Base-by-base conservation (phyloP, 2,113 vertebrate genomes). In the Sapayoa aenigma region DNA sequence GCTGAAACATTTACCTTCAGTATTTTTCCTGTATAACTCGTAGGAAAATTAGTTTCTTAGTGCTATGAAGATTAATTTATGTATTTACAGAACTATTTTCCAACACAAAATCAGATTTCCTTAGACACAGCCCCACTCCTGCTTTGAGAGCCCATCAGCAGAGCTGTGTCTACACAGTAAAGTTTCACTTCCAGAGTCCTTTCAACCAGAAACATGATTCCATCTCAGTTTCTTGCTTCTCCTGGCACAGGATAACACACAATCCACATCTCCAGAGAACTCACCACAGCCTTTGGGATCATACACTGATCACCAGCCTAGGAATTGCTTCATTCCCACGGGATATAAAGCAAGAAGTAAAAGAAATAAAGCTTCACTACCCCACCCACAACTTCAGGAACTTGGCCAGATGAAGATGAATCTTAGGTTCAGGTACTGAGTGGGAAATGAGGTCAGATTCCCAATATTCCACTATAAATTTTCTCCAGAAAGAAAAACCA, bases 301-400 rank as follows among this genome's bases (percentile, higher is more conserved):
- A 50, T 4, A 49, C 49, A 11, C 3, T 49, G 19, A 69, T 56
- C 72, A 55, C 33, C 44, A 72, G 0, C 3, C 5, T 1, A 87
- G 39, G 27, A 16, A 46, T 11, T 58, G 14, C 42, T 39, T 58
- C 20, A 82, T 14, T 67, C 3, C 60, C 84, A 74, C 11, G 11
- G 42, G 21, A 66, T 4, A 56, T 46, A 71, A 81, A 28, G 16
- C 7, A 7, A 78, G 44, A 67, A 41, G 19, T 20, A 42, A 55
- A 49, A 9, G 2, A 90, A 90, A 56, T 31, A 24, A 68, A 86
- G 13, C 17, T 69, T 62, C 22, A 23, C n/a, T 44, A 41, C 19
- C 22, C 9, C 3, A 5, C 12, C 33, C 30, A 24, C 1, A 0
- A 14, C 24, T 25, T 22, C 3, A 15, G 37, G 46, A 87, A 77